Evolutionary conservation across 2,113 vertebrate species (phyloP).

Genomic region (Eonycteris spelaea): DNA sequence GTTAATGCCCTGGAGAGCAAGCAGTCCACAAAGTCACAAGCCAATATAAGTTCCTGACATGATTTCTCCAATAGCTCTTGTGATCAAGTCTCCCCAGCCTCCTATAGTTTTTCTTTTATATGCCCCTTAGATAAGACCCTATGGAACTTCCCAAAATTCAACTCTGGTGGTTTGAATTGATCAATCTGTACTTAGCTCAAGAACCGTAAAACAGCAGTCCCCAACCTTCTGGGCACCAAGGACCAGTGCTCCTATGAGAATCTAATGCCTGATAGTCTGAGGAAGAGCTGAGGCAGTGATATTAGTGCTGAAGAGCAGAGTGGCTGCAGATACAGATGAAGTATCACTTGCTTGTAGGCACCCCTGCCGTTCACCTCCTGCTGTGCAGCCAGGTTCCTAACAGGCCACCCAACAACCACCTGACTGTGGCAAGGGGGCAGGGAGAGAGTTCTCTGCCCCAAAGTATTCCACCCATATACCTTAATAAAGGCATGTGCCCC

Average conservation of each 20-base stretch:
- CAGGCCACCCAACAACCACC: too few species aligned
- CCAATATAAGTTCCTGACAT: background rate
- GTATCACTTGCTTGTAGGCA: too few species aligned
- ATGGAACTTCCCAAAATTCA: background rate
- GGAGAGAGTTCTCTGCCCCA: background rate
- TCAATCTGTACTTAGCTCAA: too few species aligned
- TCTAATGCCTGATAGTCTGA: too few species aligned
- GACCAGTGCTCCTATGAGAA: too few species aligned
- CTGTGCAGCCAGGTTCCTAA: too few species aligned
- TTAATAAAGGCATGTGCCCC: background rate
- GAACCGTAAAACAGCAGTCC: background rate
- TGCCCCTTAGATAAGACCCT: background rate
- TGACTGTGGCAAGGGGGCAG: too few species aligned
- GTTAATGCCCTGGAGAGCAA: background rate
- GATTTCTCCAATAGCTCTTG: background rate
- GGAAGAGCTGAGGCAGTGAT: too few species aligned
- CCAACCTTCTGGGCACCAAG: too few species aligned
- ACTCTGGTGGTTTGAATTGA: background rate
- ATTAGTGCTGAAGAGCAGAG: too few species aligned
- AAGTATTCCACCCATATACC: background rate
- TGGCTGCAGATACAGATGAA: too few species aligned
- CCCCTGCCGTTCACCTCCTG: too few species aligned
- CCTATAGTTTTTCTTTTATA: background rate
- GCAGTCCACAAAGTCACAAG: background rate
- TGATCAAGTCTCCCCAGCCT: background rate